Conservation (phyloP, 2,888 invertebrate genomes). For the Ganaspis brasiliensis region DNA sequence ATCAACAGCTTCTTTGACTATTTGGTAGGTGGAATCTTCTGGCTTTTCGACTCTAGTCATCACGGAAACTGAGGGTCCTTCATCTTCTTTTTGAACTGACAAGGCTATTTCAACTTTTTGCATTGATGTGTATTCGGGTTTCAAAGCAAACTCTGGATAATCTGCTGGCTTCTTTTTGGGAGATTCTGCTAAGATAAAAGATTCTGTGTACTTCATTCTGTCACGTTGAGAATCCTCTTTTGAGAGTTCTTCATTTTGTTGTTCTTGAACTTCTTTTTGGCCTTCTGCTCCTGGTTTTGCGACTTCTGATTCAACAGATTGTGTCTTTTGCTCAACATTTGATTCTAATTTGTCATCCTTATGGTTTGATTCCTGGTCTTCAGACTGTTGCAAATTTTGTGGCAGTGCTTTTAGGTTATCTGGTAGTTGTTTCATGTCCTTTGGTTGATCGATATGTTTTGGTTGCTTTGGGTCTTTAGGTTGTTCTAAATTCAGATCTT, state of each 20-base stretch:
- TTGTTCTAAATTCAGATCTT: background rate
- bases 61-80: slow-evolving; percentile 69
- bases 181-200: background rate
- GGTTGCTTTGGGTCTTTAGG: background rate
- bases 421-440: no score
- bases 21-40: slow-evolving; percentile 64
- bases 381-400: background rate
- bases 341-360: slow-evolving; percentile 11
- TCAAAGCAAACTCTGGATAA: slow-evolving; percentile 58
- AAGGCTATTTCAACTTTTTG: slow-evolving; percentile 75
- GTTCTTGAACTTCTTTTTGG: background rate
- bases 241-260: background rate
- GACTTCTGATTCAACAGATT: slow-evolving; percentile 60
- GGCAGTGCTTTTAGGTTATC: no score
- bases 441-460: no score
- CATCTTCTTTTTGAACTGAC: slow-evolving; percentile 69
- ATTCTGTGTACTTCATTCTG: slow-evolving; percentile 38
- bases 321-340: slow-evolving; percentile 55
- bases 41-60: slow-evolving; percentile 70
- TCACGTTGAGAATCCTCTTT: background rate
- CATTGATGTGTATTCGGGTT: slow-evolving; percentile 65
- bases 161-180: background rate
- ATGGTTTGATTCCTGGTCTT: background rate
- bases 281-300: background rate
- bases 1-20: slow-evolving; percentile 73